A percentile compares a stretch with the other conserved stretches of the same genome.
phyloP scores from a whole-genome alignment of 2,797 vertebrate genomes.

The Kryptopterus vitreolus region DNA sequence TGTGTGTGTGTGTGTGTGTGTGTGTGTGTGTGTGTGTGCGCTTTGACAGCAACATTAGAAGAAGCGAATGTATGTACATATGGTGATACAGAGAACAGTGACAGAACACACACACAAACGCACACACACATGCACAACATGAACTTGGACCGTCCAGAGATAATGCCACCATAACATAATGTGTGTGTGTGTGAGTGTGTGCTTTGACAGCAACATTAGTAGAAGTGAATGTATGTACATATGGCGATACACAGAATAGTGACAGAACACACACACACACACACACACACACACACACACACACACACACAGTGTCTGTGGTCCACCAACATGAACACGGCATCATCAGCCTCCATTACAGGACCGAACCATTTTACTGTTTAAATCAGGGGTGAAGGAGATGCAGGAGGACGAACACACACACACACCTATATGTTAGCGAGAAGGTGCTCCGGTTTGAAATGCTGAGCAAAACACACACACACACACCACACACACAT shows the following conservation, averaged over 20 bases:
- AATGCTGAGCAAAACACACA: too few relatives aligned
- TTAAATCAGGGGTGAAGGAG: conserved; percentile 40
- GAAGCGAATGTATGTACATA: conserved; percentile 1
- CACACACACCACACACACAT: too few relatives aligned
- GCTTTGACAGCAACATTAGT: conserved; percentile 3
- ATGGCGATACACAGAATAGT: conserved; percentile 32
- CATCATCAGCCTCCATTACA: conserved; percentile 52
- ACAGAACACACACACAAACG: conserved; percentile 21
- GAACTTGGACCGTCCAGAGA: too few relatives aligned
- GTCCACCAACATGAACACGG: conserved; percentile 51
- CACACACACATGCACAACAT: conserved; percentile 37
- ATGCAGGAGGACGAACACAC: conserved; percentile 31
- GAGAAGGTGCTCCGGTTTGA: not conserved
- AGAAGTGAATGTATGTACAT: not conserved
- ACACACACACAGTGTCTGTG: conserved; percentile 1
- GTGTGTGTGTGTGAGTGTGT: not conserved
- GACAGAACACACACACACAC: conserved; percentile 29
- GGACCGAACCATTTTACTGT: conserved; percentile 54
- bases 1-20: not conserved
- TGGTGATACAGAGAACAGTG: conserved; percentile 36
- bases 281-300: conserved; percentile 8
- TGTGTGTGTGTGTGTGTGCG: not conserved
- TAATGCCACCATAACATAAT: too few relatives aligned
- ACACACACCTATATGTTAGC: not conserved
- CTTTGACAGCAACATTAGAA: conserved; percentile 6